These are phyloP conservation scores for Lordiphosa clarofinis DNA, from an alignment of 1,140 invertebrate species.

Conservation along the genomic window DNA sequence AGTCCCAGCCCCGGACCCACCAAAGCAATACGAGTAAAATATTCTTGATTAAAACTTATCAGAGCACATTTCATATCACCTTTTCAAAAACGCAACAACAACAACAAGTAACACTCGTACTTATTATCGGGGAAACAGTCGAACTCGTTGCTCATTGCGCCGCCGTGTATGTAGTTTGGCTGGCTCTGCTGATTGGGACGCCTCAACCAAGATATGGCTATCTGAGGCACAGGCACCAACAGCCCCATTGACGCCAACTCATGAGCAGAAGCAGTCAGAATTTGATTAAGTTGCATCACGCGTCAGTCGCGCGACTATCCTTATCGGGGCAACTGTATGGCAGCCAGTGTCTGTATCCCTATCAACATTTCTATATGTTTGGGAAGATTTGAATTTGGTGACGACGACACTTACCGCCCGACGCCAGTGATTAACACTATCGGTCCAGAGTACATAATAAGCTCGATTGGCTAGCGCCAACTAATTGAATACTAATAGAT, in stretches of 20 bases:
- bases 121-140: slow-evolving; percentile 68
- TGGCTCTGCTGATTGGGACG: slow-evolving; percentile 54
- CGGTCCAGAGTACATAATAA: slow-evolving; percentile 8
- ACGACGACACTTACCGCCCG: slow-evolving; percentile 27
- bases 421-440: slow-evolving; percentile 40
- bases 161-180: slow-evolving; percentile 57
- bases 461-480: neutral
- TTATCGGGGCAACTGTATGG: slow-evolving; percentile 53
- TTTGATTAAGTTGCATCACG: slow-evolving; percentile 74
- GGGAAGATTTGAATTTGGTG: slow-evolving; percentile 39
- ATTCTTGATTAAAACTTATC: slow-evolving; percentile 79
- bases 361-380: slow-evolving; percentile 48
- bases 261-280: slow-evolving; percentile 11
- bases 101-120: slow-evolving; percentile 56
- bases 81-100: slow-evolving; percentile 72
- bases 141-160: slow-evolving; percentile 54
- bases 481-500: neutral
- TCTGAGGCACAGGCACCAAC: slow-evolving; percentile 40
- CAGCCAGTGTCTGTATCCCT: slow-evolving; percentile 34
- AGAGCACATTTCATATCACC: slow-evolving; percentile 79
- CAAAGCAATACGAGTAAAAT: slow-evolving; percentile 74
- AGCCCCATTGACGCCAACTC: slow-evolving; percentile 52
- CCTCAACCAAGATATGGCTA: slow-evolving; percentile 62
- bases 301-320: slow-evolving; percentile 60
- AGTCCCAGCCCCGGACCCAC: slow-evolving; percentile 54